phyloP scores from a whole-genome alignment of 2,888 invertebrate genomes.

The Napeogenes sylphis region DNA sequence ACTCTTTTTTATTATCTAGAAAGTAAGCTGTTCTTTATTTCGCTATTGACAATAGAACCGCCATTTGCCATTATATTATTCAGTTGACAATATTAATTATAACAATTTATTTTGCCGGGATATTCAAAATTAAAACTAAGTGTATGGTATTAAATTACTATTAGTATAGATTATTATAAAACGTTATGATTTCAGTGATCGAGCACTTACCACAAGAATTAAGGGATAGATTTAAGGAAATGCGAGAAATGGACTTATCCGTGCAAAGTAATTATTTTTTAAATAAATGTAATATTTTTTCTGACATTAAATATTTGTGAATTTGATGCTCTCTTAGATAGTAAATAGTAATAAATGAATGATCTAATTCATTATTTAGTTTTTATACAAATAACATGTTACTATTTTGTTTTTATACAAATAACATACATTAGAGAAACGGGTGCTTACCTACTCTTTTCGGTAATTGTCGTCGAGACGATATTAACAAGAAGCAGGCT shows the following conservation, averaged over 20 bases:
- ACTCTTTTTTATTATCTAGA: slow-evolving; percentile 86
- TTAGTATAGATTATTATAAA: background rate
- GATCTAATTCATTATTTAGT: background rate
- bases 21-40: too few species aligned
- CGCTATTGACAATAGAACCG: too few species aligned
- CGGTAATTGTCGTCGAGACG: slow-evolving; percentile 86
- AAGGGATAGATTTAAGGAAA: slow-evolving; percentile 97
- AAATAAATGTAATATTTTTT: background rate
- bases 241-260: slow-evolving; percentile 98
- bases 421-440: slow-evolving; percentile 92
- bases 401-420: too few species aligned
- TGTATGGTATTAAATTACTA: background rate
- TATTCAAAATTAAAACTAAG: slow-evolving; percentile 35
- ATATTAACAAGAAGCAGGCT: slow-evolving; percentile 83
- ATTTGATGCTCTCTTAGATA: too few species aligned
- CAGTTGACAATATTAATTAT: background rate
- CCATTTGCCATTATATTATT: too few species aligned
- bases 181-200: slow-evolving; percentile 85
- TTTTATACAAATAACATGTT: slow-evolving; percentile 81
- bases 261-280: slow-evolving; percentile 89
- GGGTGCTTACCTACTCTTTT: slow-evolving; percentile 93
- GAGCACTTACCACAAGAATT: slow-evolving; percentile 99
- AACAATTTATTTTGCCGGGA: slow-evolving; percentile 41
- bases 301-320: background rate
- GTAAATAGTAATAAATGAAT: background rate